phyloP scores from a whole-genome alignment of 2,797 vertebrate genomes.

The Denticeps clupeoides region DNA sequence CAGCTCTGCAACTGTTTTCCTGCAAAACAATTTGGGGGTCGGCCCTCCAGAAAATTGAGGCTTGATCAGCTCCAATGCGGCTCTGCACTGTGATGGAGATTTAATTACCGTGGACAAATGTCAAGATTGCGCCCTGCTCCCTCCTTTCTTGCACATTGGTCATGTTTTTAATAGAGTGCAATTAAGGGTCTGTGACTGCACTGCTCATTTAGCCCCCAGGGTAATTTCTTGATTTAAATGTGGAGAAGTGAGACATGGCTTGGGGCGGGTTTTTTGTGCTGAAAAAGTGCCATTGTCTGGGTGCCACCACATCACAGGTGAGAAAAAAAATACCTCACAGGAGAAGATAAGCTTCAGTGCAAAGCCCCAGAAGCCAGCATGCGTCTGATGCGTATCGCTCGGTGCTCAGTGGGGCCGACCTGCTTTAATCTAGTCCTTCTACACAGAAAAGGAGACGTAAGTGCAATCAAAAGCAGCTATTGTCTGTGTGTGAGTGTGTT shows the following conservation, averaged over 20 bases:
- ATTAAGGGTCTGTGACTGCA: constrained; percentile 22
- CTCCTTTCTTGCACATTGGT: constrained; percentile 9
- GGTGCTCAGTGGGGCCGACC: constrained; percentile 19
- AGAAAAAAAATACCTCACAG: constrained; percentile 17
- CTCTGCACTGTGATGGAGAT: constrained; percentile 17
- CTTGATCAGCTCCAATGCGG: constrained; percentile 18
- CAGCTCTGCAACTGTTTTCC: background rate
- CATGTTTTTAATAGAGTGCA: constrained; percentile 19
- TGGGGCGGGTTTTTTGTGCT: no score
- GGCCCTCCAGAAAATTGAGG: constrained; percentile 2
- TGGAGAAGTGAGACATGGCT: constrained; percentile 20
- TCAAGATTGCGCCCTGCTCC: constrained; percentile 2
- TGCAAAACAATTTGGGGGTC: background rate
- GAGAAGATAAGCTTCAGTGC: constrained; percentile 15
- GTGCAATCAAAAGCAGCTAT: constrained; percentile 13
- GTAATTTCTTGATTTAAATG: constrained; percentile 20
- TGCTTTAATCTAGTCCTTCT: constrained; percentile 22
- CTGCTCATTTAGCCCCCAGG: constrained; percentile 11
- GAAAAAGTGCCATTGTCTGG: no score
- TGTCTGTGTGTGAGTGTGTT: background rate
- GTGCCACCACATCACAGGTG: background rate
- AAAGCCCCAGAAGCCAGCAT: constrained; percentile 16
- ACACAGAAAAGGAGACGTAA: constrained; percentile 18
- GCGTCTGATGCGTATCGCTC: constrained; percentile 17
- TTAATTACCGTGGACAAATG: constrained; percentile 24